phyloP scores from a whole-genome alignment of 2,113 vertebrate species.

The Gasterosteus nipponicus region DNA sequence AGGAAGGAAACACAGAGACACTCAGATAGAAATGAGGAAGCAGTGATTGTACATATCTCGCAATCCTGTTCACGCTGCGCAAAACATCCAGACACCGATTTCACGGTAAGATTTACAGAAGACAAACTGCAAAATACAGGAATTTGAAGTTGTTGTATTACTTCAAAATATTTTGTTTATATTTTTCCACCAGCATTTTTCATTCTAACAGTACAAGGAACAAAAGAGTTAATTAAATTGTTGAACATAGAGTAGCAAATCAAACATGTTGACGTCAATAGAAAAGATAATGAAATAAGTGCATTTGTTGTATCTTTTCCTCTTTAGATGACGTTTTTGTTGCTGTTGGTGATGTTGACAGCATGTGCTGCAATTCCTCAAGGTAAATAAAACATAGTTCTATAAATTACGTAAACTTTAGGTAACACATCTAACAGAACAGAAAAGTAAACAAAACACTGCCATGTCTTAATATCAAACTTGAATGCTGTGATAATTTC shows the following conservation, averaged over 20 bases:
- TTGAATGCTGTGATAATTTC: neutral
- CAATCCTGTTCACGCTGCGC: neutral
- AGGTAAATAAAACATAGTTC: constrained; percentile 37
- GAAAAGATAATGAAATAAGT: neutral
- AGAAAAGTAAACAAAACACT: neutral
- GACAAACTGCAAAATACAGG: neutral
- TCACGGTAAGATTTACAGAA: neutral
- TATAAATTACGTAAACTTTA: neutral
- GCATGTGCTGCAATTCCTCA: constrained; percentile 32
- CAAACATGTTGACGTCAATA: neutral
- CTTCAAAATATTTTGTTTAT: neutral
- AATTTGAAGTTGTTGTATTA: neutral
- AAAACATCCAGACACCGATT: neutral
- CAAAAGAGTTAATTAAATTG: neutral
- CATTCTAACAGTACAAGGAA: neutral
- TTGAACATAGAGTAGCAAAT: neutral
- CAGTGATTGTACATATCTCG: neutral
- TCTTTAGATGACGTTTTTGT: constrained; percentile 54
- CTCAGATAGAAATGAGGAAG: neutral
- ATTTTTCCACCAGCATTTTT: neutral
- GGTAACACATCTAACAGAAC: neutral
- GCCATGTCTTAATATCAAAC: neutral
- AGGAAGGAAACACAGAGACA: constrained; percentile 23
- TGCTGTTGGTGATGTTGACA: constrained; percentile 43
- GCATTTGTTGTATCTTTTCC: neutral